Percentiles rank a stretch among this genome's conserved stretches.
phyloP scores from a whole-genome alignment of 2,113 vertebrate species.

The Delphinapterus leucas region DNA sequence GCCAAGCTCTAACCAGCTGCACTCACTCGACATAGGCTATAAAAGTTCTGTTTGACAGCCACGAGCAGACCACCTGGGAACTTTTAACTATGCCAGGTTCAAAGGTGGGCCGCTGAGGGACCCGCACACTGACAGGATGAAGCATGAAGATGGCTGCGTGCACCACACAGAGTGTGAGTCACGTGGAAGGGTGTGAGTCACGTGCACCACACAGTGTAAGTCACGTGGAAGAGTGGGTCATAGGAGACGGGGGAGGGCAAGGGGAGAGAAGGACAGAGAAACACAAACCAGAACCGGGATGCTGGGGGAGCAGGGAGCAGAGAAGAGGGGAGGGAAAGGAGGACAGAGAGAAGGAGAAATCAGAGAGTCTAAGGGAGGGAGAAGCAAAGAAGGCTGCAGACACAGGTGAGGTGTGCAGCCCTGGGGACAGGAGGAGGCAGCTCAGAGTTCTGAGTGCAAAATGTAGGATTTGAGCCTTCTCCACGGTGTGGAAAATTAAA shows the following conservation, averaged over 20 bases:
- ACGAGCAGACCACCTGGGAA: slow-evolving; percentile 55
- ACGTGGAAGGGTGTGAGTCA: not conserved
- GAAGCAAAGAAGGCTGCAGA: not conserved
- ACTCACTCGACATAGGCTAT: not conserved
- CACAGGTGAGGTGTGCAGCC: not conserved
- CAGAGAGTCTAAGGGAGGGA: not conserved
- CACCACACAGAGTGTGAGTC: not conserved
- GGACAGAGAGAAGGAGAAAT: not conserved
- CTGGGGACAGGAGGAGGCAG: not conserved
- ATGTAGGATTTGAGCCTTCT: not conserved
- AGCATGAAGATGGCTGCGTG: not conserved
- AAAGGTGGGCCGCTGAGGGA: slow-evolving; percentile 57
- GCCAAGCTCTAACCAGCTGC: slow-evolving; percentile 4
- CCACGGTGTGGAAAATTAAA: not conserved
- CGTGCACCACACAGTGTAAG: not conserved
- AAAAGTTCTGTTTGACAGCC: not conserved
- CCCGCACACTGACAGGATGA: slow-evolving; percentile 7
- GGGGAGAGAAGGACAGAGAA: not conserved
- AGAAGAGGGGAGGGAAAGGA: not conserved
- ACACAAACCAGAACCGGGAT: not conserved
- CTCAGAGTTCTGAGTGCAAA: not conserved
- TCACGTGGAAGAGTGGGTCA: slow-evolving; percentile 33
- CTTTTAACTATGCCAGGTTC: slow-evolving; percentile 54
- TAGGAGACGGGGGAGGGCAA: not conserved
- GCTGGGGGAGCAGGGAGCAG: not conserved